Percentiles rank a stretch among this genome's conserved stretches.
phyloP scores from a whole-genome alignment of 2,113 vertebrate genomes.

The Grallaria varia region DNA sequence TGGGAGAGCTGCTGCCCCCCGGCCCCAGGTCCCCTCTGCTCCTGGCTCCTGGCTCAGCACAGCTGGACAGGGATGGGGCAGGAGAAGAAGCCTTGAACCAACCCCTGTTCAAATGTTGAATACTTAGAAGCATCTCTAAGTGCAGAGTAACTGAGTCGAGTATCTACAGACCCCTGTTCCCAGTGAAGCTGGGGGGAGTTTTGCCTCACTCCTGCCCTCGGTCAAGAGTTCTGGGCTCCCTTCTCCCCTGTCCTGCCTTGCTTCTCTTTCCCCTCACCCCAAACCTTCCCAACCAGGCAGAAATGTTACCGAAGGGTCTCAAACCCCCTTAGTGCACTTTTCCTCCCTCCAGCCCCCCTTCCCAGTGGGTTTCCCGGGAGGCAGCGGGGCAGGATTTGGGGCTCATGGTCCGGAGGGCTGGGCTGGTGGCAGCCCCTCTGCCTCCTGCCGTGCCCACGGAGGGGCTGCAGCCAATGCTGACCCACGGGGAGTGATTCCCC shows the following conservation, averaged over 20 bases:
- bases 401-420: accelerated
- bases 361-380: not conserved
- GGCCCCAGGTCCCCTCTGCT: not conserved
- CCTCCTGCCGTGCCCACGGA: not conserved
- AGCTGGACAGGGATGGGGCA: not conserved
- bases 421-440: not conserved
- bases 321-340: not conserved
- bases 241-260: not conserved
- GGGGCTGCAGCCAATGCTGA: not conserved
- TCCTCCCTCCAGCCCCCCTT: not conserved
- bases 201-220: not conserved
- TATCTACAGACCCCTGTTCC: not conserved
- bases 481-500: not conserved
- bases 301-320: accelerated
- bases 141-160: not conserved
- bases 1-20: not conserved
- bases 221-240: not conserved
- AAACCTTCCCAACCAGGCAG: not conserved
- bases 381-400: not conserved
- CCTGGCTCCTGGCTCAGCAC: not conserved
- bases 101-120: not conserved
- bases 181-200: not conserved
- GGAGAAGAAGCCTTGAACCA: not conserved
- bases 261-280: not conserved
- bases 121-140: not conserved